A percentile compares a stretch with the other conserved stretches of the same genome.
Conservation (phyloP, 2,797 vertebrate species). For the Chaunax sp. region DNA sequence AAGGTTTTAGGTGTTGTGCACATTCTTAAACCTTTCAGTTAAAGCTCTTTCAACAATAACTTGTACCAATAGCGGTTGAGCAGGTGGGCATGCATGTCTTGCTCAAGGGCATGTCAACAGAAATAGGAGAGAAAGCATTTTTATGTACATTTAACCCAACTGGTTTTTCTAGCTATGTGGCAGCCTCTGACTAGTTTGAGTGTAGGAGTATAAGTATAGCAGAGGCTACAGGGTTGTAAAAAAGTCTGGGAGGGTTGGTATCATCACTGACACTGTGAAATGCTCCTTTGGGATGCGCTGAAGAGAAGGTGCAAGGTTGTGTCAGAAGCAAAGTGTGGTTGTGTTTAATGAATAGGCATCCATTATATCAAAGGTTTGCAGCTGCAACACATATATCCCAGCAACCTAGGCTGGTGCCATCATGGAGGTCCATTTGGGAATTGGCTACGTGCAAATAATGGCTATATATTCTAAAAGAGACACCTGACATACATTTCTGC, state of each 20-base stretch:
- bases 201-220: slow-evolving; percentile 25
- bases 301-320: slow-evolving; percentile 79
- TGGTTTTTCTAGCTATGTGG: slow-evolving; percentile 27
- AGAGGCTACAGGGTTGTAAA: slow-evolving; percentile 41
- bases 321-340: slow-evolving; percentile 78
- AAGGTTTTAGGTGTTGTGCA: slow-evolving; percentile 34
- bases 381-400: slow-evolving; percentile 67
- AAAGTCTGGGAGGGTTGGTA: slow-evolving; percentile 15
- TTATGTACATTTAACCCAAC: slow-evolving; percentile 35
- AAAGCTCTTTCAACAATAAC: slow-evolving; percentile 19
- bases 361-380: slow-evolving; percentile 67
- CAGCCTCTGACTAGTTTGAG: slow-evolving; percentile 30
- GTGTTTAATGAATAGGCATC: slow-evolving; percentile 78
- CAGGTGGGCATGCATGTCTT: slow-evolving; percentile 24
- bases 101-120: slow-evolving; percentile 47
- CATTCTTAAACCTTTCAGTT: slow-evolving; percentile 26
- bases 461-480: slow-evolving; percentile 26
- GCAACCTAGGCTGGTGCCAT: slow-evolving; percentile 30
- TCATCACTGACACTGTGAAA: slow-evolving; percentile 72
- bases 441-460: slow-evolving; percentile 43
- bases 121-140: slow-evolving; percentile 48
- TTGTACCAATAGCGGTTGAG: neutral
- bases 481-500: slow-evolving; percentile 13
- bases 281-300: slow-evolving; percentile 70
- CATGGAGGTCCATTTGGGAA: slow-evolving; percentile 29